Evolutionary conservation across 2,113 vertebrate genomes (phyloP).

Genomic region (Ciconia maguari): DNA sequence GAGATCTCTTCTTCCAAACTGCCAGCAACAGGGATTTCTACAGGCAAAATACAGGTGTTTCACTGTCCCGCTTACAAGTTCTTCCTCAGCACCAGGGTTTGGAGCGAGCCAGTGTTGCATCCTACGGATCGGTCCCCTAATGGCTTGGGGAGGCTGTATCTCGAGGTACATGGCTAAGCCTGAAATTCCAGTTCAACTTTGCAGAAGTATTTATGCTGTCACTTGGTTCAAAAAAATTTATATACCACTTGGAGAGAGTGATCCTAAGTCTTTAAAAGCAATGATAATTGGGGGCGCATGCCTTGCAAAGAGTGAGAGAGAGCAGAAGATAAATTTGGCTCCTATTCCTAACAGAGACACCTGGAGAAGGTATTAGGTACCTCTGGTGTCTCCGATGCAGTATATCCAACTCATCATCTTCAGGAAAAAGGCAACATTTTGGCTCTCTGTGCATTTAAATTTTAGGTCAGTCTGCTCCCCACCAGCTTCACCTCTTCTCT

Average conservation of each 20-base stretch:
- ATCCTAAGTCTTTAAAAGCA: not conserved
- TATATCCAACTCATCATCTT: not conserved
- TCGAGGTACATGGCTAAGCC: not conserved
- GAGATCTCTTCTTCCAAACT: not conserved
- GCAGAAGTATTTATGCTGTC: not conserved
- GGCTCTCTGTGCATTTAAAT: not conserved
- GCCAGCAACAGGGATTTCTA: not conserved
- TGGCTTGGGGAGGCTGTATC: accelerated
- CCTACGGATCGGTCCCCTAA: not conserved
- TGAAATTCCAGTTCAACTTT: not conserved
- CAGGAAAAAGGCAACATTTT: not conserved
- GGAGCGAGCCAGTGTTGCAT: not conserved
- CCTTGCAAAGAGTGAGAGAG: not conserved
- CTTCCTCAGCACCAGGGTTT: not conserved
- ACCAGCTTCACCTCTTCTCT: not conserved
- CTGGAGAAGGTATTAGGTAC: not conserved
- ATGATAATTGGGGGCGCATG: not conserved
- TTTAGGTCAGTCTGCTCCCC: not conserved
- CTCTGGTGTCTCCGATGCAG: not conserved
- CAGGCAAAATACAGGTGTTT: not conserved
- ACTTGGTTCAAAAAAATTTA: not conserved
- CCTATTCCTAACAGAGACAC: not conserved
- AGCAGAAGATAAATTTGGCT: not conserved
- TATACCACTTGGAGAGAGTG: not conserved
- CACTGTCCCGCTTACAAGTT: not conserved